Base-by-base conservation (phyloP, 2,888 invertebrate genomes). In the Drosophila emarginata region DNA sequence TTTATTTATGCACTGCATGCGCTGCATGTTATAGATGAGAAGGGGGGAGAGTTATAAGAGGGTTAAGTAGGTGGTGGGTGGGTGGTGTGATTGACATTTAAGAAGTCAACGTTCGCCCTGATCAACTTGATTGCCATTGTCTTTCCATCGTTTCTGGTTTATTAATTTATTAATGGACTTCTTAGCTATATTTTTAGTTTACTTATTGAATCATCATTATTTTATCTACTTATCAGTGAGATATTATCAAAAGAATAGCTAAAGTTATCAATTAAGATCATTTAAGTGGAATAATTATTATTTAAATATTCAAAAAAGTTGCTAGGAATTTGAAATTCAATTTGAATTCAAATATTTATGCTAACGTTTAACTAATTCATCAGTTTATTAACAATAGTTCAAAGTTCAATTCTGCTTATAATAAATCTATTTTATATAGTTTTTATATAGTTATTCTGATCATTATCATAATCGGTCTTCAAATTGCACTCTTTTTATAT, bases 91-190 rank as follows among this genome's bases (percentile, higher is more conserved):
- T 88, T 82, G 82, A 82, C 82, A 82, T 82, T 82, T 82, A 45
- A 88, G 80, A 88, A 82, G 82, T 82, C 82, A 82, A 82, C 71
- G 82, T 70, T 86, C 83, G 83, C 45, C 45, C 45, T 4, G 67
- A 63, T 76, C 69, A 71, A 78, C 58, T 61, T 63, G 76, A 51
- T 50, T 57, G 53, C 45, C 54, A 54, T 54, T 54, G 54, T 54
- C 54, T 54, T 54, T 54, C 54, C 45, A 32, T 32, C 7, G 32
- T 32, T 11, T 9, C 12, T 11, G 21, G 11, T 11, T 12, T 45
- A 21, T 45, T 45, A 45, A 45, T 45, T 45, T 45, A 14, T 45
- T 45, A 45, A 45, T 45, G 18, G 9, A 4, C 45, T 12, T 21
- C 32, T 45, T 21, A 12, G 37, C n/a, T 36, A n/a, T n/a, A 37